Conservation (phyloP, 2,113 vertebrate species). For the Cyphomyrus plagiostoma region DNA sequence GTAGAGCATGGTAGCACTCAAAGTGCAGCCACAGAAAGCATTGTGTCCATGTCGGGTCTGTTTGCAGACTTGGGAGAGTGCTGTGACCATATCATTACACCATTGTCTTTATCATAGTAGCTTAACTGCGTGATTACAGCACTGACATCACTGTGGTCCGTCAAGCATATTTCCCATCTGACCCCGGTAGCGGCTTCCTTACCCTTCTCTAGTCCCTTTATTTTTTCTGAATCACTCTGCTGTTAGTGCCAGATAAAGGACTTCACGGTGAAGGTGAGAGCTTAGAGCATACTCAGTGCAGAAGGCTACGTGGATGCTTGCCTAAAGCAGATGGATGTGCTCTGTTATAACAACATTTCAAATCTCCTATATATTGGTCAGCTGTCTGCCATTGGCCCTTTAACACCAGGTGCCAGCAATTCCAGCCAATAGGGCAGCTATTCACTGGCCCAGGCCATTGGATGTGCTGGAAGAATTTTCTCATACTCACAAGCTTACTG, state of each 20-base stretch:
- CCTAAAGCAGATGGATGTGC: not conserved
- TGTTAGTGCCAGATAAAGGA: not conserved
- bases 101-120: not conserved
- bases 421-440: not conserved
- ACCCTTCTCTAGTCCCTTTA: not conserved
- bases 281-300: not conserved
- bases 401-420: not conserved
- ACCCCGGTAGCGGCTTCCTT: not conserved
- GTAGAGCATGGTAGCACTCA: not conserved
- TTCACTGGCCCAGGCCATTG: not conserved
- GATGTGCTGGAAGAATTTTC: not conserved
- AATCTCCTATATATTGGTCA: not conserved
- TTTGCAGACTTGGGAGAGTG: not conserved
- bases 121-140: not conserved
- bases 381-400: not conserved
- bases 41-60: not conserved
- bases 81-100: not conserved
- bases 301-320: not conserved
- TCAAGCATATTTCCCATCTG: not conserved
- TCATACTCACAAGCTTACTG: not conserved
- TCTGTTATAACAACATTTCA: not conserved
- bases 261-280: not conserved
- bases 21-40: not conserved
- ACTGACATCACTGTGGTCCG: not conserved
- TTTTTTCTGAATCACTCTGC: not conserved